Base-by-base conservation (phyloP, 1,140 invertebrate species). In the Neotoxoptera formosana region DNA sequence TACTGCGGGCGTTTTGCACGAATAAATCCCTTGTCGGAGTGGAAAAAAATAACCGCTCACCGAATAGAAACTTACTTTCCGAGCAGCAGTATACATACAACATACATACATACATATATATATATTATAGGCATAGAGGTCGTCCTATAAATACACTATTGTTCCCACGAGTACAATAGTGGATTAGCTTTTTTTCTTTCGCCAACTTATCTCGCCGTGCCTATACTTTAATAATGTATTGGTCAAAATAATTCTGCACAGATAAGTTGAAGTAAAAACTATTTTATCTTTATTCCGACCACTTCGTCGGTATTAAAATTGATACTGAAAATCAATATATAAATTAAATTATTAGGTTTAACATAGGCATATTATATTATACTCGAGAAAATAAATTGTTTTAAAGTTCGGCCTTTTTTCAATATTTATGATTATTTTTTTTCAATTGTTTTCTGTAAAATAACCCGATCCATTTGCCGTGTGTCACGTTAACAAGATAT, bases 1-100 rank as follows among this genome's bases (percentile, higher is more conserved):
- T 76, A 76, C 60, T 76, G 60, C n/a, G n/a, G 60, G n/a, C n/a
- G n/a, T n/a, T 76, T 76, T 76, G n/a, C n/a, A n/a, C 60, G 30
- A 76, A 76, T 76, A 76, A 76, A 76, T 76, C 60, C n/a, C 30
- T 76, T 76, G 11, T 17, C n/a, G 60, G 14, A 17, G 14, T 14
- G 60, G 11, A n/a, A n/a, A 76, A 30, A 76, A 67, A 67, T 60
- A 67, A n/a, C 60, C 60, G 60, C n/a, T n/a, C n/a, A 76, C 60
- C 60, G 60, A 17, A n/a, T 76, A 76, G 30, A n/a, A n/a, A 76
- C 60, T 76, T n/a, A 76, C 60, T 67, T n/a, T 17, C 6, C 14
- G 60, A 76, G 60, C n/a, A n/a, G 60, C 17, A 17, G 6, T 41
- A 41, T 41, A 41, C 41, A 2, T 41, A 41, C 41, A 41, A 41